Base-by-base conservation (phyloP, 2,113 vertebrate genomes). In the Nanorana parkeri region DNA sequence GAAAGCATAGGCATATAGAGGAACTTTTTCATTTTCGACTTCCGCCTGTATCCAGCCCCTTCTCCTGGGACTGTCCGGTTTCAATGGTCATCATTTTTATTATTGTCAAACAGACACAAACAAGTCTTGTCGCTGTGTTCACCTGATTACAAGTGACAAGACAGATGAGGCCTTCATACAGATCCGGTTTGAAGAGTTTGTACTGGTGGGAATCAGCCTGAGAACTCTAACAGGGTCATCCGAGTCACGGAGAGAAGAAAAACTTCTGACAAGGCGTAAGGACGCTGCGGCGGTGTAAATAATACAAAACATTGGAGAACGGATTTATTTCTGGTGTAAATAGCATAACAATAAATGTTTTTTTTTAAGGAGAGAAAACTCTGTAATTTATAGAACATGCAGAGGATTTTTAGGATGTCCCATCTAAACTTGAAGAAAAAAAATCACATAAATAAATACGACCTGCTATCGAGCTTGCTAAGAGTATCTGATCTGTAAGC, bases 201-300 rank as follows among this genome's bases (percentile, higher is more conserved):
- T 54, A 15, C 77, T 78, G 65, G 51, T 56, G 77, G 77, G 77
- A 78, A 56, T 68, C 52, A 55, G 64, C 21, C 77, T 56, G 77
- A 67, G 47, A 78, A 78, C 77, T 56, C 8, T 41, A 68, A 55
- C 47, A 55, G 64, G 58, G 77, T 78, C 77, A 68, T 29, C 36
- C 28, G 2, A 68, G 51, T 66, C 60, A 55, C 3, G 4, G 54
- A 19, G 21, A 28, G 41, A 77, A 26, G 47, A 28, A 77, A 15
- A 78, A 26, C 28, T 52, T 77, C 20, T 64, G 75, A 64, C 41
- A 77, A 65, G 71, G 32, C 17, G 4, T 21, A 52, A 52, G 68
- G 47, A 58, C 15, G 17, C n/a, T 56, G 54, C 54, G 26, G 28
- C 16, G 55, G 55, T 52, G 68, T 19, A 52, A 2, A 47, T 71